phyloP scores from a whole-genome alignment of 1,140 invertebrate species.

The Ylistrum balloti region DNA sequence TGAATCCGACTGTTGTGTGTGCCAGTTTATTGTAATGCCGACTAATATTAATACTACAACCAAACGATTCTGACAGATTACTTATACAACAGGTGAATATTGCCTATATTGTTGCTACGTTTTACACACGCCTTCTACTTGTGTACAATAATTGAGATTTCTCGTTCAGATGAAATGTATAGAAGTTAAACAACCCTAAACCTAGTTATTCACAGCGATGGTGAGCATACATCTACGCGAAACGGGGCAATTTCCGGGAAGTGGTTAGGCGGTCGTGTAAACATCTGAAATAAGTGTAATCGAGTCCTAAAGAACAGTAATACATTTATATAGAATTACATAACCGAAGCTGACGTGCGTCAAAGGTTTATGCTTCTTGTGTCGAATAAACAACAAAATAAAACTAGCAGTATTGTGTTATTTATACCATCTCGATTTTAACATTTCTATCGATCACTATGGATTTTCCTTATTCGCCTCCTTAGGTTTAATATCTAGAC shows the following conservation, averaged over 20 bases:
- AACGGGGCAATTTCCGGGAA: background rate
- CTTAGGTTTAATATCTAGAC: no score
- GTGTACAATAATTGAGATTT: background rate
- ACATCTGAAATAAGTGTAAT: background rate
- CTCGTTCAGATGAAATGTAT: background rate
- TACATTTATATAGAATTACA: background rate
- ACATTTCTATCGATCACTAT: no score
- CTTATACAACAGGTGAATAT: constrained; percentile 34
- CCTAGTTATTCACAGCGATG: background rate
- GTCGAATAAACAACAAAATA: no score
- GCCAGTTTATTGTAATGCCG: background rate
- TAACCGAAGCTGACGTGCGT: background rate
- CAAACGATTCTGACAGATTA: background rate
- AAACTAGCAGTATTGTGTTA: no score
- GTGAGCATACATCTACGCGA: background rate
- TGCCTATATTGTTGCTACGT: background rate
- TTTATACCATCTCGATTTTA: no score
- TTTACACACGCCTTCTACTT: background rate
- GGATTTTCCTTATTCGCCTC: no score
- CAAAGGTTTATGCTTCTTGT: no score
- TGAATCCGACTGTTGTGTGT: constrained; percentile 15
- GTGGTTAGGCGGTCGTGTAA: background rate
- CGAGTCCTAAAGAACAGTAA: background rate
- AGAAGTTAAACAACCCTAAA: background rate
- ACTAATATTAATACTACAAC: background rate